Conservation (phyloP, 2,113 vertebrate genomes). For the Todiramphus saurophagus region DNA sequence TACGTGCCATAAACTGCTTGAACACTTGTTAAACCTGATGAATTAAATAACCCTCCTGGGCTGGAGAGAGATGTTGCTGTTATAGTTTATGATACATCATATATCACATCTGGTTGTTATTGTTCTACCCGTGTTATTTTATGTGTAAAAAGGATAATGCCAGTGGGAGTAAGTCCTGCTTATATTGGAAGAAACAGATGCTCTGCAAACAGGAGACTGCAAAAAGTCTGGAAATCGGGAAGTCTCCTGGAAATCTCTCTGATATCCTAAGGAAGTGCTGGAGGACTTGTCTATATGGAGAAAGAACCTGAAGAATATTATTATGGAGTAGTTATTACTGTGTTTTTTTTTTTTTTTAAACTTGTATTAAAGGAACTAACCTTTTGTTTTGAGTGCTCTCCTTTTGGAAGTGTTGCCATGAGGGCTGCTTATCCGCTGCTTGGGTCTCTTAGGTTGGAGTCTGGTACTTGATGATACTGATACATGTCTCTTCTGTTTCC, state of each 20-base stretch:
- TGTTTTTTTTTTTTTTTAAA: neutral
- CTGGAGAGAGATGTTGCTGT: constrained; percentile 24
- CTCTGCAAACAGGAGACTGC: neutral
- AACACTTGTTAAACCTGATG: constrained; percentile 49
- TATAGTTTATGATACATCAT: constrained; percentile 22
- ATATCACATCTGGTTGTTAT: constrained; percentile 28
- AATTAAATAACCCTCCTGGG: constrained; percentile 58
- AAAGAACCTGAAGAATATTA: neutral
- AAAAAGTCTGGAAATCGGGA: neutral
- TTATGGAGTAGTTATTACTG: neutral
- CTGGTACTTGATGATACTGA: neutral
- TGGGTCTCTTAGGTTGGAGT: neutral
- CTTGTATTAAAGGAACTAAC: neutral
- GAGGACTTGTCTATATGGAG: neutral
- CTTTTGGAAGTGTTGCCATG: neutral
- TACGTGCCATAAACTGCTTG: constrained; percentile 51
- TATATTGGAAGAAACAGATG: constrained; percentile 1
- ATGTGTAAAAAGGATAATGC: neutral
- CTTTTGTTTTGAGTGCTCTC: neutral
- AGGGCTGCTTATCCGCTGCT: neutral
- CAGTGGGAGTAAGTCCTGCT: neutral
- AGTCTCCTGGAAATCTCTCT: neutral
- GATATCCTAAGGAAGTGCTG: neutral
- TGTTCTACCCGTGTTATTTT: constrained; percentile 21
- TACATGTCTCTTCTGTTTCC: neutral